Evolutionary conservation across 2,797 vertebrate species (phyloP).

Genomic region (Cryptoblepharus egeriae): DNA sequence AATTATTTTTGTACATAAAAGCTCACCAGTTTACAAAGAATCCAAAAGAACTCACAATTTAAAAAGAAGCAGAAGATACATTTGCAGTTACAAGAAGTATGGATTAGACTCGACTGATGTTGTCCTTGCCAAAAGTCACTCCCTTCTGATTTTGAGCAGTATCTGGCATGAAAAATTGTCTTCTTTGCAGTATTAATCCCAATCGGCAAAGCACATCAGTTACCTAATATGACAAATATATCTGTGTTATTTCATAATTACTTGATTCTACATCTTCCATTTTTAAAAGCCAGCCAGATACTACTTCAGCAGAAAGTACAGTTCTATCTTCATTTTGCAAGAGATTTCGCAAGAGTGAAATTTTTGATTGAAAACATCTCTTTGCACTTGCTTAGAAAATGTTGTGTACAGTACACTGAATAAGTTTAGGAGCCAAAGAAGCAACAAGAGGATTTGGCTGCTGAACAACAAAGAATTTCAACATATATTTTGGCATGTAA

Average conservation of each 20-base stretch:
- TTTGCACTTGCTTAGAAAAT: not conserved
- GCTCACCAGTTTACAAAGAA: too few relatives aligned
- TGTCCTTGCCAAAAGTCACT: not conserved
- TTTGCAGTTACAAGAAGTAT: too few relatives aligned
- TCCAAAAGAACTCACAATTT: too few relatives aligned
- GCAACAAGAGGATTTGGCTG: not conserved
- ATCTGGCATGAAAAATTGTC: too few relatives aligned
- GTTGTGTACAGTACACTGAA: not conserved
- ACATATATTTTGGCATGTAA: not conserved
- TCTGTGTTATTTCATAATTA: not conserved
- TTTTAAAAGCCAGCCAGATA: not conserved
- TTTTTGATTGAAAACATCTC: not conserved
- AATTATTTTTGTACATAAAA: too few relatives aligned
- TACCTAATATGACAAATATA: not conserved
- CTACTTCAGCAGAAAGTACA: not conserved
- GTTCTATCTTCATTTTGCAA: not conserved
- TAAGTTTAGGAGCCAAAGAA: not conserved
- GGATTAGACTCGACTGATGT: not conserved
- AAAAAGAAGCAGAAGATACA: too few relatives aligned
- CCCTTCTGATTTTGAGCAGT: not conserved
- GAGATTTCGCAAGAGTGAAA: not conserved
- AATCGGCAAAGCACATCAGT: not conserved
- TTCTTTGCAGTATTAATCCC: not conserved
- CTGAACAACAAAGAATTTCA: not conserved
- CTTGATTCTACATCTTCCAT: slow-evolving; percentile 1